phyloP scores from a whole-genome alignment of 2,888 invertebrate genomes.

The Hanleya hanleyi region DNA sequence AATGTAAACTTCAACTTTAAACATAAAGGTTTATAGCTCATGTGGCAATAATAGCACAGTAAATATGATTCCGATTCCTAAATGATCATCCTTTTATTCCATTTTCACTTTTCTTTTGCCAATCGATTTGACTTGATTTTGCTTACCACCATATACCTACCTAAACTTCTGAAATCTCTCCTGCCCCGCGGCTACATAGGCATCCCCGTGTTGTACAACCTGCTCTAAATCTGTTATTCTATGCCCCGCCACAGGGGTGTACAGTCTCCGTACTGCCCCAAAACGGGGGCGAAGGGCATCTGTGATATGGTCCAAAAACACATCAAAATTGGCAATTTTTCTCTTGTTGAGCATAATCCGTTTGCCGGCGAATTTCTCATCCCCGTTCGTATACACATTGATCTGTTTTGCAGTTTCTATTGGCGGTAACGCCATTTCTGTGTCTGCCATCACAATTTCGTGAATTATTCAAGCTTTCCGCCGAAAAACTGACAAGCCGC shows the following conservation, averaged over 20 bases:
- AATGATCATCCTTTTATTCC: too few species aligned
- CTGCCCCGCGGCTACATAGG: conserved; percentile 17
- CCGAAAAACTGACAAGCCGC: neutral
- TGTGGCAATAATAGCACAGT: too few species aligned
- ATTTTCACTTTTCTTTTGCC: too few species aligned
- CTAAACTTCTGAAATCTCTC: conserved; percentile 15
- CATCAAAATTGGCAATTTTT: conserved; percentile 10
- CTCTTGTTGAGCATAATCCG: conserved; percentile 9
- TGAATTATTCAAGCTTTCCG: neutral
- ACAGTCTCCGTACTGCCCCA: conserved; percentile 18
- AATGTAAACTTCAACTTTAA: too few species aligned
- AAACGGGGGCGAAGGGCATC: conserved; percentile 4
- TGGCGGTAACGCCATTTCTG: neutral
- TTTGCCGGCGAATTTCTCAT: conserved; percentile 9
- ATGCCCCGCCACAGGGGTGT: conserved; percentile 15
- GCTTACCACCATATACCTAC: conserved; percentile 14
- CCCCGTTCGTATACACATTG: conserved; percentile 11
- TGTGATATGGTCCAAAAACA: conserved; percentile 15
- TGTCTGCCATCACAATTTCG: neutral
- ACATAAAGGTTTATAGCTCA: too few species aligned
- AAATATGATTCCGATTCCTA: too few species aligned
- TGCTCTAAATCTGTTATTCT: conserved; percentile 7
- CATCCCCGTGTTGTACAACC: conserved; percentile 1
- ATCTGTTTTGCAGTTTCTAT: conserved; percentile 8
- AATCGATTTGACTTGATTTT: too few species aligned